phyloP scores from a whole-genome alignment of 2,888 invertebrate species.

The Xestia xanthographa region DNA sequence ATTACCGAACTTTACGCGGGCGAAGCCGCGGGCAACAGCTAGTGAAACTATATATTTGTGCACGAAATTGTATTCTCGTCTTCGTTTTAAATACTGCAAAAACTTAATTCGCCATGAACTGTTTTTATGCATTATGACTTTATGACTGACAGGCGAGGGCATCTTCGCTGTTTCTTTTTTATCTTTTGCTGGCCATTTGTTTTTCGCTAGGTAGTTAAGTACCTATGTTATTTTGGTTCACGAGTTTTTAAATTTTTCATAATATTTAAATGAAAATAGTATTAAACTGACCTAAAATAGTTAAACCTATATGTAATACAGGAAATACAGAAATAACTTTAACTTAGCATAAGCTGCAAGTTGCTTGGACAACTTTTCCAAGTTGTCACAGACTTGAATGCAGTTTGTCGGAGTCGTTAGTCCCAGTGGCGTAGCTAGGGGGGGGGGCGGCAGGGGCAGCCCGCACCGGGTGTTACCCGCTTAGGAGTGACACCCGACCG shows the following conservation, averaged over 20 bases:
- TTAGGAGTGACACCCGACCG: too few species aligned
- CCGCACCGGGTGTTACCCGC: too few species aligned
- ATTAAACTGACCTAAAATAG: neutral
- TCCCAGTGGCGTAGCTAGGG: too few species aligned
- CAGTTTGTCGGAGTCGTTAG: slow-evolving; percentile 17
- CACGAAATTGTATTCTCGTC: too few species aligned
- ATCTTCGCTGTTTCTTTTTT: neutral
- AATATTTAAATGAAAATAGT: neutral
- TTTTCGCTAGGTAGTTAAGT: neutral
- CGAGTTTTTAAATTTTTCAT: neutral
- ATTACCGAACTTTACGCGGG: too few species aligned
- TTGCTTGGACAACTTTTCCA: slow-evolving; percentile 18
- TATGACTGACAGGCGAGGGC: neutral
- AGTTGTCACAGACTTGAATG: slow-evolving; percentile 17
- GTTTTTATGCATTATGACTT: neutral
- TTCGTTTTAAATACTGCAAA: neutral
- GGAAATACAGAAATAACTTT: slow-evolving; percentile 21
- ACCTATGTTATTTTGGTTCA: neutral
- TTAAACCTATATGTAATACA: neutral
- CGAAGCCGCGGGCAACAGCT: too few species aligned
- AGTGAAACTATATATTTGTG: neutral
- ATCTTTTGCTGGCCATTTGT: neutral
- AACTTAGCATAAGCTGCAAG: neutral
- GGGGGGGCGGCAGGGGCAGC: too few species aligned
- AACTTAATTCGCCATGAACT: neutral